Conservation (phyloP, 1,140 invertebrate species). For the Lamellibrachia luymesi region DNA sequence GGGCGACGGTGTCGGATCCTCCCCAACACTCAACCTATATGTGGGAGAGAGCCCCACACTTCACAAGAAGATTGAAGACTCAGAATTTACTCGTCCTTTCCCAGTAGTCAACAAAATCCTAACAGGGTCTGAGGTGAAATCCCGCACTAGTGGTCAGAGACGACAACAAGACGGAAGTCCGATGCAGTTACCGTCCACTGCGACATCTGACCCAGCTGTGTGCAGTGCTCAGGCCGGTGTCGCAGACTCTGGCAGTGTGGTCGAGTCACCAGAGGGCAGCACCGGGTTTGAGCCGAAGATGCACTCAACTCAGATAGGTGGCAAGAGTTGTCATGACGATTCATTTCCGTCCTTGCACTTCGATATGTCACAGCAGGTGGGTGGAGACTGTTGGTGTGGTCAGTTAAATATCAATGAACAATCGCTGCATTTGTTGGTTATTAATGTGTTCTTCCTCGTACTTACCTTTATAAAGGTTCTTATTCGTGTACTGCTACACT, state of each 20-base stretch:
- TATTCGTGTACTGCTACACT: too few species aligned
- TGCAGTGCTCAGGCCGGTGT: neutral
- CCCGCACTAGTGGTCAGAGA: neutral
- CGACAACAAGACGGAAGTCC: neutral
- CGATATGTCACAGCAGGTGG: neutral
- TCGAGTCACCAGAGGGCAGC: neutral
- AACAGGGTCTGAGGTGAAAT: neutral
- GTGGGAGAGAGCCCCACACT: neutral
- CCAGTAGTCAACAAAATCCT: neutral
- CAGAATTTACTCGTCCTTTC: neutral
- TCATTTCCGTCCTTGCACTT: neutral
- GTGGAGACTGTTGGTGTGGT: neutral
- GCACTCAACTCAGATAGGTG: neutral
- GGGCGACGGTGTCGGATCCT: neutral
- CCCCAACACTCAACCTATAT: neutral
- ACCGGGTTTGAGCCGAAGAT: neutral
- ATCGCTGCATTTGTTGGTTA: too few species aligned
- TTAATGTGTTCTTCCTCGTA: too few species aligned
- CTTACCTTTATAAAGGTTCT: too few species aligned
- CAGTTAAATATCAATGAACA: neutral
- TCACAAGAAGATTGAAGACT: neutral
- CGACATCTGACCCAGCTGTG: neutral
- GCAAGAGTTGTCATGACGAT: neutral
- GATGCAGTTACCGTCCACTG: neutral
- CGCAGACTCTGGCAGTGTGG: neutral